Percentiles rank a stretch among this genome's conserved stretches.
Evolutionary conservation across 2,113 vertebrate genomes (phyloP).

Genomic region (Theropithecus gelada): DNA sequence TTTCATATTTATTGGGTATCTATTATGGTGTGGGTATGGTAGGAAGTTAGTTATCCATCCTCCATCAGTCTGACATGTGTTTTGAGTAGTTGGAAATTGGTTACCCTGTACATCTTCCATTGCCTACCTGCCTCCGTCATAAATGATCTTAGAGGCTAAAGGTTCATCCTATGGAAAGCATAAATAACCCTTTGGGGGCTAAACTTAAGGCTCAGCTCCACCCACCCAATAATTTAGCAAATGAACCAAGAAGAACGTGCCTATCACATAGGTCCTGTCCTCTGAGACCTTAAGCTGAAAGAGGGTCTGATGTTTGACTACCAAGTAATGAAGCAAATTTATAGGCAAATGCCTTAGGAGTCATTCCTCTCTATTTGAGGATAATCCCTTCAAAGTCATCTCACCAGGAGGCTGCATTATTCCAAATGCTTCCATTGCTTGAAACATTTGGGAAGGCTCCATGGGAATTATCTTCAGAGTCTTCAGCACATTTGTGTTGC

Average conservation of each 20-base stretch:
- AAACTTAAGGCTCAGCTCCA: background rate
- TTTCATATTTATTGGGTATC: background rate
- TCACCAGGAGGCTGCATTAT: background rate
- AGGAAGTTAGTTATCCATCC: background rate
- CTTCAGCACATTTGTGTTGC: background rate
- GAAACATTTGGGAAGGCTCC: background rate
- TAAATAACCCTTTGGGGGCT: constrained; percentile 5
- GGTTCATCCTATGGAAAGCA: background rate
- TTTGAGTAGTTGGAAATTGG: constrained; percentile 27
- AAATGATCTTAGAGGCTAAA: constrained; percentile 33
- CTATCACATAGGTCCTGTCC: background rate
- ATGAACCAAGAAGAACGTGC: background rate
- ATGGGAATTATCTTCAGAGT: background rate
- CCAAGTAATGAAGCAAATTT: constrained; percentile 34
- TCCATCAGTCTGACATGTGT: background rate
- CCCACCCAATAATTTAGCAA: background rate
- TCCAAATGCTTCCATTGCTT: constrained; percentile 5
- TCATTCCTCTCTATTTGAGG: constrained; percentile 8
- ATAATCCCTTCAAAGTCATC: background rate
- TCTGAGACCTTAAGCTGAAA: background rate
- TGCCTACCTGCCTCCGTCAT: background rate
- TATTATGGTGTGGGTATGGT: background rate
- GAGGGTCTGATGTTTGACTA: background rate
- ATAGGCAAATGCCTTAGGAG: constrained; percentile 15
- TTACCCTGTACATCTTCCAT: background rate